phyloP scores from a whole-genome alignment of 2,797 vertebrate genomes.

The Alosa sapidissima region DNA sequence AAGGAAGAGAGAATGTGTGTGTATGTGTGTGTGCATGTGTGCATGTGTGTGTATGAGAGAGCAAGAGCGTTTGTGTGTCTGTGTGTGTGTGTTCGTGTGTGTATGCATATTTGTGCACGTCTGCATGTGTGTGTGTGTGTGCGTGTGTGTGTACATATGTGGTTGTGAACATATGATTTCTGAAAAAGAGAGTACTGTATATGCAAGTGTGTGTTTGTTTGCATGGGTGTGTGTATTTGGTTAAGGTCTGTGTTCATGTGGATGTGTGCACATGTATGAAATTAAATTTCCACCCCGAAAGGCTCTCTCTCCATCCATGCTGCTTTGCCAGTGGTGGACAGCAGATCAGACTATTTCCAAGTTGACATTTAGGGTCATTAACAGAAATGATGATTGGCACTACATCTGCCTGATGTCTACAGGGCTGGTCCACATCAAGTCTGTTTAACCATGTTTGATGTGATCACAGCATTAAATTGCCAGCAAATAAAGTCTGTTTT shows the following conservation, averaged over 20 bases:
- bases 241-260: neutral
- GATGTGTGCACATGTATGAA: neutral
- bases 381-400: slow-evolving; percentile 50
- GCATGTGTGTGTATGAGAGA: slow-evolving; percentile 26
- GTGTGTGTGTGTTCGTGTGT: slow-evolving; percentile 8
- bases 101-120: neutral
- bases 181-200: neutral
- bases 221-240: neutral
- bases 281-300: neutral
- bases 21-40: neutral
- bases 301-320: slow-evolving; percentile 25
- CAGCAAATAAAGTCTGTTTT: slow-evolving; percentile 52
- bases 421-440: slow-evolving; percentile 29
- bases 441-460: slow-evolving; percentile 44
- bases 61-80: slow-evolving; percentile 38
- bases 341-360: slow-evolving; percentile 36
- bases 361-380: slow-evolving; percentile 55
- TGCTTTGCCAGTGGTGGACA: slow-evolving; percentile 39
- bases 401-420: slow-evolving; percentile 53
- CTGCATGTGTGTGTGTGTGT: neutral
- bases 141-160: neutral
- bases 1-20: slow-evolving; percentile 38
- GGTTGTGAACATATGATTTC: neutral
- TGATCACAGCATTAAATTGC: slow-evolving; percentile 51
- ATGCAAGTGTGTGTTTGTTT: neutral